Evolutionary conservation across 2,113 vertebrate genomes (phyloP).

Genomic region (Actinemys pallida): DNA sequence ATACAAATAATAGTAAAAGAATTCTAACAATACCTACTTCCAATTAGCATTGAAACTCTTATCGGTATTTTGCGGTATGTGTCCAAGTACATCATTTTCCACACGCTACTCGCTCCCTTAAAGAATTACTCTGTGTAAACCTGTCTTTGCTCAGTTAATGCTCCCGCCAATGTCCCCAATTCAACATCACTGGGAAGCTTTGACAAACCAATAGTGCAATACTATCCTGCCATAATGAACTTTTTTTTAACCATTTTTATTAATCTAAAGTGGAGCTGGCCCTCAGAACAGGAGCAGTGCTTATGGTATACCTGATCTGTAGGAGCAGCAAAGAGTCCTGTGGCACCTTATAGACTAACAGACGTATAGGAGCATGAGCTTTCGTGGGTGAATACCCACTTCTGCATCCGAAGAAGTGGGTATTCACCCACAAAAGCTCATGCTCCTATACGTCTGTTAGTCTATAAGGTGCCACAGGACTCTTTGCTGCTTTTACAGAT

Average conservation of each 20-base stretch:
- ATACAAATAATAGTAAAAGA: not conserved
- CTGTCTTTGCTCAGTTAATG: not conserved
- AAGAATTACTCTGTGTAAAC: not conserved
- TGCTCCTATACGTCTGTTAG: too few relatives aligned
- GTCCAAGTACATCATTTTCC: not conserved
- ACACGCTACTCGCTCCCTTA: not conserved
- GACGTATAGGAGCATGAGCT: too few relatives aligned
- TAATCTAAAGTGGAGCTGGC: not conserved
- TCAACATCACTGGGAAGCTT: not conserved
- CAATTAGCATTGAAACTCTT: not conserved
- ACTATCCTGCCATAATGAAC: not conserved
- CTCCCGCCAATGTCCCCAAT: not conserved
- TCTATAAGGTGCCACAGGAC: too few relatives aligned
- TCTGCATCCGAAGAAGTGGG: too few relatives aligned
- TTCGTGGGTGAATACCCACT: too few relatives aligned
- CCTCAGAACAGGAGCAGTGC: not conserved
- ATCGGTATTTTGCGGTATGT: not conserved
- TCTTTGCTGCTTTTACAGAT: too few relatives aligned
- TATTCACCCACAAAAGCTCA: too few relatives aligned
- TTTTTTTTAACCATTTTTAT: not conserved
- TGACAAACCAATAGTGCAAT: not conserved
- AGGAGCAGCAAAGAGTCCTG: too few relatives aligned
- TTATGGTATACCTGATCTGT: not conserved
- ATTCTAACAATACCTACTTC: not conserved
- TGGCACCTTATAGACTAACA: too few relatives aligned